Evolutionary conservation across 2,797 vertebrate genomes (phyloP), one percentile per base, ranked within the genome.

Genomic region (Clangula hyemalis): DNA sequence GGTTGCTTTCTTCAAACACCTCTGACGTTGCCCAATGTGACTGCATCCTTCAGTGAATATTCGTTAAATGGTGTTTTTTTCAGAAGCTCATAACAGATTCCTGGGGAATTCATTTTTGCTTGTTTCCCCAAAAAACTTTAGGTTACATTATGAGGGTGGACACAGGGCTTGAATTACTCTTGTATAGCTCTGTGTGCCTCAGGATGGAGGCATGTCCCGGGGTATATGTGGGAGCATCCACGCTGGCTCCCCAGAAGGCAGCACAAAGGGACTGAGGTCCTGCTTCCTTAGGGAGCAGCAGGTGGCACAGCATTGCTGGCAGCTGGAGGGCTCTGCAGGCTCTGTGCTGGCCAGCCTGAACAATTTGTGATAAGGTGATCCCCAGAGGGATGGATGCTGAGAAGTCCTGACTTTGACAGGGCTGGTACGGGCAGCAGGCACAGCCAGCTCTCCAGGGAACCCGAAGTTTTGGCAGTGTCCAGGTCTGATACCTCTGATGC

Each of bases 321-420:
- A 18, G 30, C 25, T 12, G 39, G 66, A 58, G 39, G 13, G 20
- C 16, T 45, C 61, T 69, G 47, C 0, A 0, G 28, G 47, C 38
- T 34, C 2, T 1, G 43, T 36, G 19, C 61, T 57, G 87, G 18
- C 54, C 66, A 90, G 61, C 58, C 30, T 24, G 10, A 18, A 41
- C 38, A 24, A 18, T 43, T 49, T 7, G 3, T n/a, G 71, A 65
- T 43, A 4, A 58, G 14, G 17, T 70, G 47, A 38, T 82, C 5
- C 43, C 17, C 53, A 64, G 61, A 71, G 53, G 22, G 14, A 54
- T 4, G 41, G 24, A 6, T 69, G 25, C 43, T 68, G 24, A 75
- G 72, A 66, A 89, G 6, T 0, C 0, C 54, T 2, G 8, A 15
- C 43, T 34, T 49, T 47, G 38, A 65, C 61, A 30, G 56, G 30